Evolutionary conservation across 2,797 vertebrate species (phyloP).

Genomic region (Odontamblyopus lacepedii): DNA sequence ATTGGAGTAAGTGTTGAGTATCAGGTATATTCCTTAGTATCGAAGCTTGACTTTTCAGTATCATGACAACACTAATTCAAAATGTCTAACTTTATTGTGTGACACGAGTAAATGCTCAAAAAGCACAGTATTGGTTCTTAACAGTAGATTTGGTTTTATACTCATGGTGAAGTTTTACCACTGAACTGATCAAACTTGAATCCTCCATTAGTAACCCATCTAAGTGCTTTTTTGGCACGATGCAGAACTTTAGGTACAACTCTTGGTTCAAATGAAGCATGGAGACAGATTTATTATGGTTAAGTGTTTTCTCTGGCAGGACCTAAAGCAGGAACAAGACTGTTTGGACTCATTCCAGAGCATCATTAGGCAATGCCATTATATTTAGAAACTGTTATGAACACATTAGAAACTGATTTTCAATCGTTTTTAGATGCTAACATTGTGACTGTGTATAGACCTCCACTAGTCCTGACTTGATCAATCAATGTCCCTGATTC

Average conservation of each 20-base stretch:
- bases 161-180: neutral
- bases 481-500: too few relatives aligned
- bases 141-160: neutral
- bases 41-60: too few relatives aligned
- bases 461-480: too few relatives aligned
- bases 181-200: neutral
- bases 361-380: neutral
- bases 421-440: neutral
- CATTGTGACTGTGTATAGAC: too few relatives aligned
- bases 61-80: neutral
- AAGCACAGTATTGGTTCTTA: neutral
- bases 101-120: neutral
- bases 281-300: slow-evolving; percentile 9
- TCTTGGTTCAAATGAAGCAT: neutral
- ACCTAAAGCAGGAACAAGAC: slow-evolving; percentile 15
- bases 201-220: neutral
- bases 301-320: slow-evolving; percentile 6
- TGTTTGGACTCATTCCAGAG: slow-evolving; percentile 11
- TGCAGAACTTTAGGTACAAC: neutral
- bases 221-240: slow-evolving; percentile 11
- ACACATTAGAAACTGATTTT: neutral
- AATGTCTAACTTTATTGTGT: neutral
- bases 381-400: neutral
- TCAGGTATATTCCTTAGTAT: too few relatives aligned
- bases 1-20: too few relatives aligned